A percentile compares a stretch with the other conserved stretches of the same genome.
These are phyloP conservation scores for Hydrolagus colliei DNA, from an alignment of 2,797 vertebrate genomes.

Conservation along the genomic window DNA sequence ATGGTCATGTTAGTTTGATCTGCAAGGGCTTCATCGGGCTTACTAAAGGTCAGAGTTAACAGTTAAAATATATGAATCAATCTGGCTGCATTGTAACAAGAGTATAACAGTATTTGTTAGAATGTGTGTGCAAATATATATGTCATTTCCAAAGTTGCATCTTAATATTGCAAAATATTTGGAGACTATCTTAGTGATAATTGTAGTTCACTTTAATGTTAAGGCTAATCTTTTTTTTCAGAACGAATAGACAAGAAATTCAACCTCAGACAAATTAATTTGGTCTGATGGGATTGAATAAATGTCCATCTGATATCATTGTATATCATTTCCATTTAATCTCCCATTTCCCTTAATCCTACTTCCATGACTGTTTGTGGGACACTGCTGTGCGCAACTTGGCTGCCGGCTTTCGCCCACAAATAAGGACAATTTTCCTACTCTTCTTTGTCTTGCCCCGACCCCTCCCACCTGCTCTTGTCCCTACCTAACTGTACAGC, in stretches of 20 bases:
- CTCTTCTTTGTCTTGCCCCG: too few relatives aligned
- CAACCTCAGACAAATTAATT: not conserved
- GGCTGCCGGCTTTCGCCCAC: too few relatives aligned
- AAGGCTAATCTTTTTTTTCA: not conserved
- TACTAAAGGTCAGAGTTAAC: not conserved
- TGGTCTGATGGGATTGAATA: not conserved
- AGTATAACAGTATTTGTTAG: not conserved
- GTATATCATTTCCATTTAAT: not conserved
- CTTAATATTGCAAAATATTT: not conserved
- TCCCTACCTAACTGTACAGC: too few relatives aligned
- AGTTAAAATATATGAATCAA: not conserved
- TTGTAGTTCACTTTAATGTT: not conserved
- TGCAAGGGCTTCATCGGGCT: not conserved
- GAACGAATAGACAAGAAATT: not conserved
- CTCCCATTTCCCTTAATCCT: too few relatives aligned
- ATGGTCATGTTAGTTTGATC: not conserved
- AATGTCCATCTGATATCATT: not conserved
- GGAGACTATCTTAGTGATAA: not conserved
- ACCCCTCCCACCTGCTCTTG: too few relatives aligned
- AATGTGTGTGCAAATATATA: not conserved
- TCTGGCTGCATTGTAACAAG: not conserved
- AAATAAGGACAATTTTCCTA: too few relatives aligned
- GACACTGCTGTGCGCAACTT: not conserved
- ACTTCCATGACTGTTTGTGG: not conserved
- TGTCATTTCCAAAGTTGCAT: not conserved